Evolutionary conservation across 2,113 vertebrate genomes (phyloP).

Genomic region (Zapus hudsonius): DNA sequence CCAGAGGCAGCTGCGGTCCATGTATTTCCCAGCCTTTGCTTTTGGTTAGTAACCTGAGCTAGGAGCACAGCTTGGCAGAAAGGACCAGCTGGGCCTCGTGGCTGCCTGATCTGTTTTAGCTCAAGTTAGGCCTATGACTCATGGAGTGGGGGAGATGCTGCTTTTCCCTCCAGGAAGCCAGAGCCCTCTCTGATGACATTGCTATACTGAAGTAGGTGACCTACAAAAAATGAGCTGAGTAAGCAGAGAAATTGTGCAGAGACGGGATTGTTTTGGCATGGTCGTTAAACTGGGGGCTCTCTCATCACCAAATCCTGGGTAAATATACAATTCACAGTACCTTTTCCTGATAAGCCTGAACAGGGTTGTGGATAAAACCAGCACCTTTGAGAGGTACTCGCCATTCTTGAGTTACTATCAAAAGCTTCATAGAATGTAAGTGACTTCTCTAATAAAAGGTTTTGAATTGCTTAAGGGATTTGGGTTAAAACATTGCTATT

Average conservation of each 20-base stretch:
- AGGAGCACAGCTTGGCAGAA: not conserved
- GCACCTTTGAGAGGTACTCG: not conserved
- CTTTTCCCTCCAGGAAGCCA: not conserved
- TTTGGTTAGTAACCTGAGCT: not conserved
- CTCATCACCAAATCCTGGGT: not conserved
- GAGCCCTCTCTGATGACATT: not conserved
- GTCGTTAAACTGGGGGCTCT: not conserved
- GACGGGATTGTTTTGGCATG: not conserved
- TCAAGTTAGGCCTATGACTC: not conserved
- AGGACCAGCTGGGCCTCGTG: not conserved
- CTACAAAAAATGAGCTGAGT: not conserved
- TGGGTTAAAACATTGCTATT: not conserved
- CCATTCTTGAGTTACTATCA: not conserved
- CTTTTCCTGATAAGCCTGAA: not conserved
- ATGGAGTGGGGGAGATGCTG: not conserved
- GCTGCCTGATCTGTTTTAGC: not conserved
- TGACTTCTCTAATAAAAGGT: not conserved
- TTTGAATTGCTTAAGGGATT: slow-evolving; percentile 26
- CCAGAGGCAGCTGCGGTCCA: not conserved
- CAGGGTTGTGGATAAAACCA: not conserved
- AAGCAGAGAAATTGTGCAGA: not conserved
- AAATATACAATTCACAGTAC: not conserved
- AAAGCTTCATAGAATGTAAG: not conserved
- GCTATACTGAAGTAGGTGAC: not conserved
- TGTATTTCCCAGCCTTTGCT: not conserved